Evolutionary conservation across 2,888 invertebrate species (phyloP).

Genomic region (Steinernema scapterisci): DNA sequence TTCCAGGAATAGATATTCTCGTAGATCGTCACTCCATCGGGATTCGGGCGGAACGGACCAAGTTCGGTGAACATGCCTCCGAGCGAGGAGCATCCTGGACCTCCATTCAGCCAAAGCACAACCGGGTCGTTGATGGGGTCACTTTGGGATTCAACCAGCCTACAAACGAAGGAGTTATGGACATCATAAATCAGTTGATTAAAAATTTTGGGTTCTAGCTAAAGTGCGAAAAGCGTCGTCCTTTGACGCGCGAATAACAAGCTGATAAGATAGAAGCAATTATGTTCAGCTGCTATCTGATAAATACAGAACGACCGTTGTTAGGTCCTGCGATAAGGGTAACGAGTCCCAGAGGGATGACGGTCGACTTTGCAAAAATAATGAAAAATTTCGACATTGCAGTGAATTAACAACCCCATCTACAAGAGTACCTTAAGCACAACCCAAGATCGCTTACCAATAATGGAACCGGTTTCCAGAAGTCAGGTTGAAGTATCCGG

Average conservation of each 20-base stretch:
- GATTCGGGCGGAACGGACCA: slow-evolving; percentile 58
- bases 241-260: too few relatives aligned
- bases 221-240: too few relatives aligned
- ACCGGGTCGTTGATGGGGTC: slow-evolving; percentile 69
- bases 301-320: background rate
- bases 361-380: background rate
- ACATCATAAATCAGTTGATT: slow-evolving; percentile 3
- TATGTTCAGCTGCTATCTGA: too few relatives aligned
- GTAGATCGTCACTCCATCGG: slow-evolving; percentile 58
- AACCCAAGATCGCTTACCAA: slow-evolving; percentile 61
- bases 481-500: slow-evolving; percentile 67
- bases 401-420: too few relatives aligned
- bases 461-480: slow-evolving; percentile 68
- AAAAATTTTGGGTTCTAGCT: background rate
- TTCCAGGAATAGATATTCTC: slow-evolving; percentile 66
- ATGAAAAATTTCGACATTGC: background rate
- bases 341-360: too few relatives aligned
- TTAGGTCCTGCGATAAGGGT: background rate
- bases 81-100: slow-evolving; percentile 59
- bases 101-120: slow-evolving; percentile 69
- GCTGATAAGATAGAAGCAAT: too few relatives aligned
- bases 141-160: slow-evolving; percentile 61
- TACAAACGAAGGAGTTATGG: slow-evolving; percentile 39
- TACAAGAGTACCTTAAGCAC: too few relatives aligned
- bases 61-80: slow-evolving; percentile 56